Evolutionary conservation across 30 jellyfish, hydroid and myxozoan species (phyloP), one percentile per base, ranked within the genome.

Genomic region (Aurelia coerulea): DNA sequence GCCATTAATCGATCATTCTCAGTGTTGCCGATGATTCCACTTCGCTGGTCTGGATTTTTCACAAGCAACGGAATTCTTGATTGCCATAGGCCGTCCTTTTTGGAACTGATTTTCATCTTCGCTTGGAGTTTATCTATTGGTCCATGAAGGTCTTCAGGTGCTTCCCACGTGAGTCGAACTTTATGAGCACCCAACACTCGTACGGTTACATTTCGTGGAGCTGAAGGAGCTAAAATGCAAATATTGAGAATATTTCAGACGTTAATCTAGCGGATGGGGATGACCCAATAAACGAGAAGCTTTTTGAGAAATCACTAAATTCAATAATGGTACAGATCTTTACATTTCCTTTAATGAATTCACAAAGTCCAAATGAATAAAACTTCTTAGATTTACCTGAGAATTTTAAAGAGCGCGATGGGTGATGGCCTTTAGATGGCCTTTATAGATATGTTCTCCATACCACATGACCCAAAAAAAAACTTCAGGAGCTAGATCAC

Each of bases 161-260:
- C 66, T 16, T 42, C 42, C 98, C 98, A 93, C 0, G 76, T 5
- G 34, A 93, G 29, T 11, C 79, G 76, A 10, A 93, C 72, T 13
- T 13, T 35, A 18, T 64, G 81, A 39, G 90, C 88, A 62, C 78
- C 81, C 42, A 68, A 54, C 12, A 87, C 84, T 18, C 10, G 23
- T 19, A 84, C 80, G 2, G 86, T 6, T 1, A 93, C 73, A 71
- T 83, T 73, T 18, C 91, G 62, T 17, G 98, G 97, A 50, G 88
- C 97, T 35, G 93, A 72, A 31, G 98, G 98, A 2, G 97, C 98
- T 93, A 70, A 33, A 87, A 74, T 78, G 65, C 33, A 16, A 53
- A 70, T 14, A 34, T 4, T 9, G 31, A 31, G 68, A 68, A 68
- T 8, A 37, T 23, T 68, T 8, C 29, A 68, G 13, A 62, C 23